Percentiles rank a stretch among this genome's conserved stretches.
phyloP scores from a whole-genome alignment of 2,113 vertebrate genomes.

The Mus musculus region GRCm39 chr14:115463501-115464000 shows the following conservation, averaged over 20 bases:
- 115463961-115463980: too few species aligned
- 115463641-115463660: background rate
- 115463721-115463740: background rate
- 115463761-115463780: background rate
- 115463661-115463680: background rate
- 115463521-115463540: too few species aligned
- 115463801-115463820: background rate
- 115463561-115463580: too few species aligned
- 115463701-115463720: background rate
- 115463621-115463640: too few species aligned
- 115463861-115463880: background rate
- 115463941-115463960: too few species aligned
- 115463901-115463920: background rate
- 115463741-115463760: too few species aligned
- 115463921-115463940: too few species aligned
- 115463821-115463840: background rate
- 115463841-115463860: background rate
- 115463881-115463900: background rate
- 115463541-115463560: too few species aligned
- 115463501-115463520: too few species aligned
- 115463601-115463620: background rate
- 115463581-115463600: background rate
- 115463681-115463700: background rate
- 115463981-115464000: too few species aligned
- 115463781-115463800: background rate